phyloP scores from a whole-genome alignment of 2,888 invertebrate species.

The Sarcophaga variegata region DNA sequence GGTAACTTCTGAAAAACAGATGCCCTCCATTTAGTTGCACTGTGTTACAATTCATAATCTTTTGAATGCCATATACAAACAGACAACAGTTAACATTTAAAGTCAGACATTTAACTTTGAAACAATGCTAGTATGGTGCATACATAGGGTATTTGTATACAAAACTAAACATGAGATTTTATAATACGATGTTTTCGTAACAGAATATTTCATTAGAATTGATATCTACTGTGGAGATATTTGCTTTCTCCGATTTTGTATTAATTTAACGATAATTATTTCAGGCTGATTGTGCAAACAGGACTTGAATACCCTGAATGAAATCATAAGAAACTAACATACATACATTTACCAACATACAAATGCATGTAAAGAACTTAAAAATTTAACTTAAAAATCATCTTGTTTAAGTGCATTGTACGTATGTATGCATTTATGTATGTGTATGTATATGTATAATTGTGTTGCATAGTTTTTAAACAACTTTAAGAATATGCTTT shows the following conservation, averaged over 20 bases:
- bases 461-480: constrained; percentile 18
- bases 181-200: no score
- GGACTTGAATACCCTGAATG: neutral
- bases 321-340: neutral
- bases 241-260: no score
- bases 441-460: neutral
- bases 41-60: constrained; percentile 24
- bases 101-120: constrained; percentile 20
- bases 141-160: no score
- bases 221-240: no score
- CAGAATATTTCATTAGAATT: no score
- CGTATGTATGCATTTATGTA: neutral
- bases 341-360: neutral
- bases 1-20: constrained; percentile 39
- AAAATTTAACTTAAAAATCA: constrained; percentile 38
- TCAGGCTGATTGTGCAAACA: neutral
- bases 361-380: neutral
- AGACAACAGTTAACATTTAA: constrained; percentile 1
- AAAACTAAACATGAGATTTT: no score
- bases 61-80: constrained; percentile 5
- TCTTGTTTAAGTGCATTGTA: constrained; percentile 29
- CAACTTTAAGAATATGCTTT: constrained; percentile 44
- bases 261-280: no score
- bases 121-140: neutral
- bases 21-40: constrained; percentile 31